Base-by-base conservation (phyloP, 2,888 invertebrate species). In the Cephus spinipes region DNA sequence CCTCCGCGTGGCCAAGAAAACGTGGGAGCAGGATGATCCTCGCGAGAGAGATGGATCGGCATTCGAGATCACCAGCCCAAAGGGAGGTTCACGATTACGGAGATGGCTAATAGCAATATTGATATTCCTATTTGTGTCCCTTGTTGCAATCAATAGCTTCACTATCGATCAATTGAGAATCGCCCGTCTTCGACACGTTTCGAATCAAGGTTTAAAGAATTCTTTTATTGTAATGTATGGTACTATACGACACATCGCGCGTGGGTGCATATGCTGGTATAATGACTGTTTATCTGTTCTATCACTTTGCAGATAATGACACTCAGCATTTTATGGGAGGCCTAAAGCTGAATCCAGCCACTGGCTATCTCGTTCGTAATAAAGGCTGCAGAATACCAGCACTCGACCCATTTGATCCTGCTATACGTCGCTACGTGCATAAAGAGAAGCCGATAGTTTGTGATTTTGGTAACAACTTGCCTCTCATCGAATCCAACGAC, bases 381-480 rank as follows among this genome's bases (percentile, higher is more conserved):
- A 91, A 92, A 79, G 95, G 95, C 33, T 96, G 96, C 87, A 94
- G 94, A 12, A 95, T 96, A 83, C 95, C 95, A 0, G 93, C 93
- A 1, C 90, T 95, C 84, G 92, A 94, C 82, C 94, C 95, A 0
- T 94, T 94, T 83, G 95, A 95, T 86, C 90, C 92, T 9, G 90
- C 92, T 69, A 92, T 95, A 40, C 92, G 91, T 82, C 92, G 92
- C 81, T 95, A 93, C 85, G 92, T 95, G 73, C 89, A 91, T 76
- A 90, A 91, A 23, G 94, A 94, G 11, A 90, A 91, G 40, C 89
- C 91, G 11, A 89, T 94, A 36, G 91, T 92, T 69, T 94, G 94
- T 83, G 94, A 94, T 81, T 91, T 92, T n/a, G 92, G 92, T 68
- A 89, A 88, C 36, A 92, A 92, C 80, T 90, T 92, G 31, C 92